Evolutionary conservation across 2,113 vertebrate genomes (phyloP), one percentile per base, ranked within the genome.

Genomic region (Takifugu flavidus): DNA sequence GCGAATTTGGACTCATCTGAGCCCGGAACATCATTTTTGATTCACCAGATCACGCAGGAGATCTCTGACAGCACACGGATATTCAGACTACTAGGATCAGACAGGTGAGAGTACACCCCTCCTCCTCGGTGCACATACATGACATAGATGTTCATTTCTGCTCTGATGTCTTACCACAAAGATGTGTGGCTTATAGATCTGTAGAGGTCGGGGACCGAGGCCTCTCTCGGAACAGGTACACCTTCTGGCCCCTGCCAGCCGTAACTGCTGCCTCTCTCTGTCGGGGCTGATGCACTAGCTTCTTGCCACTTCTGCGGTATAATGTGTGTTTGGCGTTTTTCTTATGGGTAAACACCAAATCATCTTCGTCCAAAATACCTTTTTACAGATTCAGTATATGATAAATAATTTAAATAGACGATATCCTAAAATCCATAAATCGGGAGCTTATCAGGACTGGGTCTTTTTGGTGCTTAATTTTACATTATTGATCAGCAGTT

Each of bases 21-120:
- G 45, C 13, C 13, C 45, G 2, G 13, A 14, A 27, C 1, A 13
- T 8, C 47, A 25, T 25, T 3, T 49, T 49, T 49, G 7, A 26
- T 81, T 67, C 25, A 67, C 79, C 79, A 96, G 96, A 95, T 99
- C 89, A 99, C 97, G 20, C 97, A 99, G 84, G 96, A 98, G 91
- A 99, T 99, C 89, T 97, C 95, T 13, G 97, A 99, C 87, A 98
- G 85, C 85, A 95, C 97, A 2, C 94, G 97, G 75, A 98, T 94
- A 89, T 99, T 98, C 90, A 94, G 94, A 89, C 94, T 99, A 75
- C 93, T 99, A 90, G 97, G 97, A 85, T 96, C 96, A 74, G 97
- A 99, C 93, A 95, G 97, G 97, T 99, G 91, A 84, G 90, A 43
- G 27, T 13, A 5, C 14, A 0, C 27, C 45, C 43, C 25, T 13